Conservation (phyloP, 2,888 invertebrate genomes). For the Lysandra bellargus region DNA sequence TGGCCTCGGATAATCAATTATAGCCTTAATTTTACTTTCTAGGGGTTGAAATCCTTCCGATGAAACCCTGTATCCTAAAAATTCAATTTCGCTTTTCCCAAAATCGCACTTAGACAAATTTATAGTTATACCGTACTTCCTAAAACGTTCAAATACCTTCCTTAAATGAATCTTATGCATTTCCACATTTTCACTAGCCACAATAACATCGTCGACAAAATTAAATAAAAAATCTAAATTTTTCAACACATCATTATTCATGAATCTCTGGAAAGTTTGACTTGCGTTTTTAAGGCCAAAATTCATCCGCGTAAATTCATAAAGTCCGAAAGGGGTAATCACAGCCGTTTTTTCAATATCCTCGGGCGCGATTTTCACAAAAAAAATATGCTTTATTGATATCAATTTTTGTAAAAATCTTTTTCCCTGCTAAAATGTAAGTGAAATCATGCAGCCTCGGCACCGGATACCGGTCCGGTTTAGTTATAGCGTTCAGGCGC, state of each 20-base stretch:
- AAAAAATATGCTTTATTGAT: neutral
- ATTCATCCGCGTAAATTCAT: neutral
- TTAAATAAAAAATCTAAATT: neutral
- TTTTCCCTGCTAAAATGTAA: no score
- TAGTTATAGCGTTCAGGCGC: no score
- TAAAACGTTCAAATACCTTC: neutral
- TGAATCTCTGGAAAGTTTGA: neutral
- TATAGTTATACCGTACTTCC: neutral
- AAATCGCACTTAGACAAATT: conserved; percentile 2
- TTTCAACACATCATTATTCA: neutral
- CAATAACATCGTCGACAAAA: neutral
- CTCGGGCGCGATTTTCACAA: neutral
- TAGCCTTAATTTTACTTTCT: conserved; percentile 37
- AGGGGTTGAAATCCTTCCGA: conserved; percentile 41
- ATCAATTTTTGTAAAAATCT: neutral
- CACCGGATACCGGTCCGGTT: no score
- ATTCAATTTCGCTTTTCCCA: neutral
- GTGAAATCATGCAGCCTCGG: no score
- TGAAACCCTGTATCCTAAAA: neutral
- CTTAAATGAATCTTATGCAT: neutral
- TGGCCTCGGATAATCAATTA: conserved; percentile 30
- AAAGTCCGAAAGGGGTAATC: neutral
- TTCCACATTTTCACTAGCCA: neutral
- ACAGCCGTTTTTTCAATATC: no score
- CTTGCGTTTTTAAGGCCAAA: neutral